Base-by-base conservation (phyloP, 30 jellyfish, hydroid and myxozoan genomes). In the Cassiopea xamachana region DNA sequence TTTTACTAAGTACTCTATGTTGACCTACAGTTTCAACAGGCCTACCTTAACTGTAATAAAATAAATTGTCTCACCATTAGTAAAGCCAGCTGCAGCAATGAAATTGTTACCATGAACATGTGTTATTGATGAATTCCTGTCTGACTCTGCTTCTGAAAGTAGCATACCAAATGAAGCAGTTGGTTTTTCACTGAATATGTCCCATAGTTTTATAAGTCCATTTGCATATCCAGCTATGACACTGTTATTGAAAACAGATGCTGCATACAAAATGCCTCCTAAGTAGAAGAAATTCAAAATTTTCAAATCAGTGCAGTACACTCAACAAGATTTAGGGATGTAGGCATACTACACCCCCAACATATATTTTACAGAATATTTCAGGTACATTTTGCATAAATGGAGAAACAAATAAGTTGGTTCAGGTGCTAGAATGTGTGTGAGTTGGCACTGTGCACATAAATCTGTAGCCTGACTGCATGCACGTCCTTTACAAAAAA, bases 211-310 rank as follows among this genome's bases (percentile, higher is more conserved):
- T 9, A 93, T 81, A 27, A 91, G 55, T 7, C 98, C 98, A 93
- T 93, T 85, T n/a, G 89, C 86, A 75, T 93, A 93, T 15, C 97
- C 98, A 81, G 94, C 90, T 3, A 93, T 83, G 75, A 88, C 89
- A n/a, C 60, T 59, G 77, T 69, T 86, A 19, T 83, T 84, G 46
- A 79, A 73, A 4, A 69, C 75, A 17, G 92, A 76, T 60, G 97
- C 94, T 44, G 92, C 87, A 79, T 89, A 93, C 4, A 93, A 81
- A 67, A 93, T 87, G 46, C 98, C 98, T 50, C 98, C 98, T 93
- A 60, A 10, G 71, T 60, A 55, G 2, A 43, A 82, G 46, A 51
- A 6, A n/a, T 44, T 16, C 39, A 4, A 51, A 51, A 9, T 4
- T 4, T 51, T 51, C 64, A 51, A 51, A 51, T 2, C 9, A 51